Percentiles rank a stretch among this genome's conserved stretches.
phyloP scores from a whole-genome alignment of 2,888 invertebrate species.

The Hydraecia micacea region DNA sequence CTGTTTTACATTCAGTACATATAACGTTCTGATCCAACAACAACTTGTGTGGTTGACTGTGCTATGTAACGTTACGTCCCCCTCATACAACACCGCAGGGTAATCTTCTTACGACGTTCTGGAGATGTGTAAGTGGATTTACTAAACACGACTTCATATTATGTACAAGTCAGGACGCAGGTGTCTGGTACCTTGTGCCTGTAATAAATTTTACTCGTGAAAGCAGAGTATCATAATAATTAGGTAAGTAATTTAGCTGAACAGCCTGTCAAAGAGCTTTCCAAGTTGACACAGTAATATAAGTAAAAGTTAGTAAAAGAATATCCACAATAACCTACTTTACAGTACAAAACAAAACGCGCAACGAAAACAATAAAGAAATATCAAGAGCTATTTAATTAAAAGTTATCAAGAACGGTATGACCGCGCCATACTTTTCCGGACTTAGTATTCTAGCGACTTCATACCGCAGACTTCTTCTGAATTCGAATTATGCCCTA shows the following conservation, averaged over 20 bases:
- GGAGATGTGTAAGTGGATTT: constrained; percentile 65
- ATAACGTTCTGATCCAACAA: constrained; percentile 44
- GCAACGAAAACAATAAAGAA: constrained; percentile 14
- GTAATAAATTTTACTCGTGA: constrained; percentile 38
- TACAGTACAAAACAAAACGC: not conserved
- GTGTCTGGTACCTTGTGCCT: constrained; percentile 21
- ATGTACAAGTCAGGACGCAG: constrained; percentile 48
- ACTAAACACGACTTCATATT: constrained; percentile 51
- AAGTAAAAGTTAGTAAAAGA: not conserved
- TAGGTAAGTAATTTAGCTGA: not conserved
- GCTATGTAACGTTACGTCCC: constrained; percentile 36
- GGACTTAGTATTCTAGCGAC: constrained; percentile 47
- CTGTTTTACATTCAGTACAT: constrained; percentile 49
- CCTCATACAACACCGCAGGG: constrained; percentile 49
- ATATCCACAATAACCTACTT: constrained; percentile 14
- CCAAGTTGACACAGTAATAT: not conserved
- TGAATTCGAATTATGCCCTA: constrained; percentile 50
- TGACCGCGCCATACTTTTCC: constrained; percentile 31
- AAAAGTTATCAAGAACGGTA: constrained; percentile 41
- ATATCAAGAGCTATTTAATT: constrained; percentile 43
- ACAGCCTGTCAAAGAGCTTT: not conserved
- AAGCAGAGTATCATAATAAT: constrained; percentile 18
- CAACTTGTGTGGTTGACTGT: constrained; percentile 41
- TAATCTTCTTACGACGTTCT: constrained; percentile 68
- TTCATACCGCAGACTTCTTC: constrained; percentile 35